phyloP scores from a whole-genome alignment of 2,888 invertebrate species.

The Tricholauxania praeusta region DNA sequence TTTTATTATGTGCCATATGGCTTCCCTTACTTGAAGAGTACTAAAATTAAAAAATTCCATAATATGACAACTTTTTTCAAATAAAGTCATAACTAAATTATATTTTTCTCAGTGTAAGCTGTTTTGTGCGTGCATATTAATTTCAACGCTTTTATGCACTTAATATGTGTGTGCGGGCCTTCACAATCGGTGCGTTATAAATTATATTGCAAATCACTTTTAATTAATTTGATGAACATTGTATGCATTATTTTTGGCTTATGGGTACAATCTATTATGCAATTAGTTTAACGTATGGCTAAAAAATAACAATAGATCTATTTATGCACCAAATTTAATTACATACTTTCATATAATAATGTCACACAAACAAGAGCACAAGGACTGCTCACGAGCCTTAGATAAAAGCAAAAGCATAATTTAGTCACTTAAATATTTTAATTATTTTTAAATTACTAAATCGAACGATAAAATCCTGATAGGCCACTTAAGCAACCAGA shows the following conservation, averaged over 20 bases:
- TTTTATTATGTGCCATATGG: too few relatives aligned
- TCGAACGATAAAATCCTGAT: too few relatives aligned
- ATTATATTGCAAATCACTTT: constrained; percentile 11
- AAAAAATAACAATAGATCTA: not conserved
- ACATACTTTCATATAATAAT: not conserved
- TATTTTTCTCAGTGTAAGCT: not conserved
- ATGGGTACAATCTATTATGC: constrained; percentile 1
- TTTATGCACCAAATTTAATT: not conserved
- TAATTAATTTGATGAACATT: constrained; percentile 8
- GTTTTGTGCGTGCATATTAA: not conserved
- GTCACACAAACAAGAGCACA: not conserved
- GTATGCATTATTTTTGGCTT: not conserved
- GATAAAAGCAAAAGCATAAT: too few relatives aligned
- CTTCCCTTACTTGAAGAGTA: too few relatives aligned
- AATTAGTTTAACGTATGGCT: not conserved
- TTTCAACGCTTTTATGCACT: too few relatives aligned
- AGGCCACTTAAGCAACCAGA: too few relatives aligned
- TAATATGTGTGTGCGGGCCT: too few relatives aligned
- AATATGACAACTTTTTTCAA: too few relatives aligned
- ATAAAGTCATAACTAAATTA: not conserved
- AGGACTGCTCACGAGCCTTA: not conserved
- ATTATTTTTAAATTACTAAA: too few relatives aligned
- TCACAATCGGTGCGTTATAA: not conserved
- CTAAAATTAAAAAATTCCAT: too few relatives aligned
- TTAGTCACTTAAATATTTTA: too few relatives aligned